Conservation (phyloP, 2,797 vertebrate genomes). For the Sebastolobus altivelis region DNA sequence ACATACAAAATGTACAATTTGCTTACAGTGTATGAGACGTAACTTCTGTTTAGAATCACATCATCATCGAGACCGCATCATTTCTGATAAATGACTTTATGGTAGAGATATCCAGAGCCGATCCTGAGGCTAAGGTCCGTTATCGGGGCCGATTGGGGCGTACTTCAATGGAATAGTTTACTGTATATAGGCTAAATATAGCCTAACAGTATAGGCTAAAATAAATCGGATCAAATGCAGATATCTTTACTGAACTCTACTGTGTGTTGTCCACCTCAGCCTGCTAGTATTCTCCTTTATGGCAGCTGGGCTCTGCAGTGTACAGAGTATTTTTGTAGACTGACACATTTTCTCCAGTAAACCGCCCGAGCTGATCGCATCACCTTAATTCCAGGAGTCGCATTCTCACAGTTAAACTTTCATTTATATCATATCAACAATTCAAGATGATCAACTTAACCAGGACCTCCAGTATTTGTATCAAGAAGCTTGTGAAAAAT, state of each 20-base stretch:
- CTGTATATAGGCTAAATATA: too few relatives aligned
- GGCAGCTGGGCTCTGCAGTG: background rate
- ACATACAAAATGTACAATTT: background rate
- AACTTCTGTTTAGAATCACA: background rate
- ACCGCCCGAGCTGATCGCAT: background rate
- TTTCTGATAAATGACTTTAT: background rate
- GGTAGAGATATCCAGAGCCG: background rate
- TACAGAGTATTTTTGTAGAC: background rate
- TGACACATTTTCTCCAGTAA: background rate
- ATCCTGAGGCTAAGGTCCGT: background rate
- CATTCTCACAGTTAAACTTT: too few relatives aligned
- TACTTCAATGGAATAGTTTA: too few relatives aligned
- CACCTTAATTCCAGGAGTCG: background rate
- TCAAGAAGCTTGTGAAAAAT: background rate
- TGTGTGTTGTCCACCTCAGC: background rate
- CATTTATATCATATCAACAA: background rate
- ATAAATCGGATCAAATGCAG: background rate
- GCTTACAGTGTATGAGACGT: background rate
- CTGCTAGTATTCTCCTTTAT: background rate
- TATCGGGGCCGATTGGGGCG: background rate
- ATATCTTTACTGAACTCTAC: background rate
- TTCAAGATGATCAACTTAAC: background rate
- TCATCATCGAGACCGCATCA: background rate
- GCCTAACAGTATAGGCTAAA: background rate
- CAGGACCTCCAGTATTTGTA: background rate